Percentiles rank a stretch among this genome's conserved stretches.
Evolutionary conservation across 2,797 vertebrate genomes (phyloP).

Genomic region (Mormyrops attenuatus): DNA sequence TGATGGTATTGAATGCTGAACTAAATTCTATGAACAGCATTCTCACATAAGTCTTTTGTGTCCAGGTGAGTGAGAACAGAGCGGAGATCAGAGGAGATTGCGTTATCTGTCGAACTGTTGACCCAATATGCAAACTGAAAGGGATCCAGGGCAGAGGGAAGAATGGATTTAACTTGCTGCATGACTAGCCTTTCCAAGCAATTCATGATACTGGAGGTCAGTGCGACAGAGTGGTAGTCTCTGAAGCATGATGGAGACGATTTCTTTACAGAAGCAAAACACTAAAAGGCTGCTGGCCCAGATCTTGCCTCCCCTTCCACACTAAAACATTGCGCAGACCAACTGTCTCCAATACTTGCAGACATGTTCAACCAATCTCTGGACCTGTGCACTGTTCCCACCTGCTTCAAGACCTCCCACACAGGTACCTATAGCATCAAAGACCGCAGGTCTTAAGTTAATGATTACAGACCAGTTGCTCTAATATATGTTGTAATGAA

Average conservation of each 20-base stretch:
- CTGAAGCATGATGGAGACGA: too few species aligned
- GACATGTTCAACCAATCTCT: too few species aligned
- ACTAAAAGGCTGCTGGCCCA: too few species aligned
- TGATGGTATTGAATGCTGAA: not conserved
- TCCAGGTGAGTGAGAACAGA: not conserved
- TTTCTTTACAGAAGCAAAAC: too few species aligned
- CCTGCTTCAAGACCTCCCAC: not conserved
- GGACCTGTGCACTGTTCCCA: too few species aligned
- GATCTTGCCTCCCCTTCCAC: too few species aligned
- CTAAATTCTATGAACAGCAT: not conserved
- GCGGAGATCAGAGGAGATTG: not conserved
- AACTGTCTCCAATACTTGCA: too few species aligned
- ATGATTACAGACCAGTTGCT: too few species aligned
- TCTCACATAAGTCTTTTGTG: not conserved
- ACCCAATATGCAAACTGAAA: not conserved
- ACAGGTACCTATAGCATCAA: not conserved
- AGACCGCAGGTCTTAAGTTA: not conserved
- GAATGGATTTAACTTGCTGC: not conserved
- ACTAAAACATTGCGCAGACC: too few species aligned
- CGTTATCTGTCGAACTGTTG: not conserved
- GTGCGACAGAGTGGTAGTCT: too few species aligned
- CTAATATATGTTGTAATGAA: too few species aligned
- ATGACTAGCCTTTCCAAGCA: not conserved
- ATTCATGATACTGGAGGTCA: not conserved
- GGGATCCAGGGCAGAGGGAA: not conserved